phyloP scores from a whole-genome alignment of 2,797 vertebrate species.

The Malacoctenus gilli region DNA sequence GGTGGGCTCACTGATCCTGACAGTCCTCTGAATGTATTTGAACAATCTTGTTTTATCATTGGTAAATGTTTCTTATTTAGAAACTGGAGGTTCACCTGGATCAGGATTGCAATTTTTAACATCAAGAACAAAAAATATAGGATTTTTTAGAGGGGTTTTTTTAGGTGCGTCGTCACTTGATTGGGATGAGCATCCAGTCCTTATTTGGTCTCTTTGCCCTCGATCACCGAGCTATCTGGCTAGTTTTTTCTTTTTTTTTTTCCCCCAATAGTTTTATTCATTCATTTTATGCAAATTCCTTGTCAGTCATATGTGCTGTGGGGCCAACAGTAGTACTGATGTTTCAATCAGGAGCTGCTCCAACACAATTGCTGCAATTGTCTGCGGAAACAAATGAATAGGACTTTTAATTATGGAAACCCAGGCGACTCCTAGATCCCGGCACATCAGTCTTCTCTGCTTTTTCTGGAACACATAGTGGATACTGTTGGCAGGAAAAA shows the following conservation, averaged over 20 bases:
- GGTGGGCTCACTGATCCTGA: no score
- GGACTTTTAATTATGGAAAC: constrained; percentile 42
- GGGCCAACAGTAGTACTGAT: constrained; percentile 18
- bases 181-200: constrained; percentile 5
- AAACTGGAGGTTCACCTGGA: no score
- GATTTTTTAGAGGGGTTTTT: no score
- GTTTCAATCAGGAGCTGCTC: constrained; percentile 35
- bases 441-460: constrained; percentile 4
- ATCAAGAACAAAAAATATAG: no score
- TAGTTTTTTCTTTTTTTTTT: constrained; percentile 19
- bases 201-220: constrained; percentile 18
- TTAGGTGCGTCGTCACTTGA: neutral
- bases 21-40: no score
- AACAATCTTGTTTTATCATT: no score
- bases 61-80: no score
- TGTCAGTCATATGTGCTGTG: constrained; percentile 27
- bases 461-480: neutral
- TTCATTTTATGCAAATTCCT: constrained; percentile 25
- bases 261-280: no score
- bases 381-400: constrained; percentile 8
- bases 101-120: no score
- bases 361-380: constrained; percentile 17
- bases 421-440: neutral
- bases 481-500: neutral
- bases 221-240: constrained; percentile 20